Base-by-base conservation (phyloP, 2,797 vertebrate species). In the Lepus oiostolus region DNA sequence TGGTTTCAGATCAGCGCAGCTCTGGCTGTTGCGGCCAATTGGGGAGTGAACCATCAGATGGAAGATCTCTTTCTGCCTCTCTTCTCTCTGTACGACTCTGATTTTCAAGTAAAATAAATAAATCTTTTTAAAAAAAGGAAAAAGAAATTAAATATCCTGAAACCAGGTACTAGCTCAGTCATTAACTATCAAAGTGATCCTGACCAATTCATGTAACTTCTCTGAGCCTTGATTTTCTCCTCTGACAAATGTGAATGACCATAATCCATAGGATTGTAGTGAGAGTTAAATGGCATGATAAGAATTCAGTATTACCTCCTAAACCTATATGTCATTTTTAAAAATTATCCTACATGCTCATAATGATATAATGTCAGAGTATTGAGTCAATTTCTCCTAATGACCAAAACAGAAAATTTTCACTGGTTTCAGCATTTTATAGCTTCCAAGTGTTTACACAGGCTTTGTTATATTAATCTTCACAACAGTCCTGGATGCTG, bases 201-300 rank as follows among this genome's bases (percentile, higher is more conserved):
- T 82, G 7, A 82, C 14, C 47, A 38, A 76, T 13, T 72, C 22
- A 84, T 35, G 24, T 19, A 82, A 42, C 14, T 11, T 70, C 21
- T 88, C 65, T 12, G 28, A 67, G 42, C 14, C 50, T 87, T 87
- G n/a, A 19, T 89, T 91, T 76, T 93, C 17, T 67, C 54, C 26
- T 91, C 42, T 54, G 28, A 72, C 6, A 77, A 83, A 74, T 0
- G 9, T 17, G 19, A 9, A 35, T 8, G 67, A 50, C 6, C 28
- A 21, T 10, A 86, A n/a, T 14, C 30, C 14, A 63, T 19, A 0
- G 5, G 17, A 5, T 19, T 50, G 32, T 35, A 5, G 10, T 42
- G 24, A 91, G 24, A 21, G 24, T 17, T 47, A 62, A 93, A 47
- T 68, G 54, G 47, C 4, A 75, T n/a, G 7, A 50, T 79, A 70